Base-by-base conservation (phyloP, 2,113 vertebrate species). In the Takifugu flavidus region DNA sequence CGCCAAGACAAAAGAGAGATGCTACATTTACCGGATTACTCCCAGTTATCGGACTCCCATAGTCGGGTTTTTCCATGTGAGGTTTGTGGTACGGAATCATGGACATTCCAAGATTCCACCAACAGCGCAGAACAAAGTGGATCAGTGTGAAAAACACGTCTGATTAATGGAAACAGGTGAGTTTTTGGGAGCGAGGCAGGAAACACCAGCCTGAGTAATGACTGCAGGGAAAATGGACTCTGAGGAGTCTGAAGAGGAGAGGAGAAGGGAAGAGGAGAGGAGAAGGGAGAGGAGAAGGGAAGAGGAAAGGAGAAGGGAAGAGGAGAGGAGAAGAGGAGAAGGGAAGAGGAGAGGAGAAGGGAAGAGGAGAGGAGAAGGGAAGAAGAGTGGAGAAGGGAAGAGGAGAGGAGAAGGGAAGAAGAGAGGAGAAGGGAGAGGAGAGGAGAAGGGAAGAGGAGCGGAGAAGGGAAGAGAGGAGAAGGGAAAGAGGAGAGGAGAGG, bases 141-240 rank as follows among this genome's bases (percentile, higher is more conserved):
- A 25, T 13, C 31, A 26, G 25, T 49, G 25, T 10, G 12, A 61
- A 0, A 13, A 31, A 49, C 34, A 11, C 34, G 26, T 53, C n/a
- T n/a, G n/a, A n/a, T n/a, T n/a, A n/a, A n/a, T n/a, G n/a, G n/a
- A 55, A 65, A 65, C 52, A 6, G 11, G 13, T 6, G 47, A 70
- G 54, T 42, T 46, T 81, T 61, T 58, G 34, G 12, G 70, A 49
- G 56, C 39, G 31, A 65, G 34, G 44, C 25, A 53, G n/a, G 47
- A 66, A 71, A 59, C 27, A 50, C 3, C 8, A 54, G 25, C 59
- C 49, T 67, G 60, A 58, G 29, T 72, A 64, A 76, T 72, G 51
- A 62, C 61, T 56, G 42, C 13, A 39, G 34, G 53, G 50, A 53
- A 69, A 66, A 52, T 45, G 45, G 26, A 46, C 52, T 44, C 58